A percentile compares a stretch with the other conserved stretches of the same genome.
phyloP scores from a whole-genome alignment of 2,888 invertebrate species.

The Plagodis dolabraria region DNA sequence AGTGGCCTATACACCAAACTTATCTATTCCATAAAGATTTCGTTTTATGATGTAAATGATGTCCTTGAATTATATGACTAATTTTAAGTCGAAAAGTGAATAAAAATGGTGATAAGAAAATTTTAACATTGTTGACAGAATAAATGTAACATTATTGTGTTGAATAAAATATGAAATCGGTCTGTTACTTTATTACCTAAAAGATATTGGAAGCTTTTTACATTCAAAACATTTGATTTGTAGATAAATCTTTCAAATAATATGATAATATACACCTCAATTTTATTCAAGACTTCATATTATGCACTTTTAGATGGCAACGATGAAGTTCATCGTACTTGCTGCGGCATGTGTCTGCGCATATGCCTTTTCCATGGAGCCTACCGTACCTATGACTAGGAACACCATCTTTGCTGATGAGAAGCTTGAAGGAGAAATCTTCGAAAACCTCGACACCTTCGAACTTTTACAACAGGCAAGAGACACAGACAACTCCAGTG shows the following conservation, averaged over 20 bases:
- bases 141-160: too few relatives aligned
- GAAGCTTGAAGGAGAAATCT: constrained; percentile 62
- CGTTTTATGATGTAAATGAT: constrained; percentile 1
- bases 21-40: constrained; percentile 6
- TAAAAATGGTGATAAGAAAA: too few relatives aligned
- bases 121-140: too few relatives aligned
- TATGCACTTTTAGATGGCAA: constrained; percentile 64
- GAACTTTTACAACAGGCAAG: constrained; percentile 20
- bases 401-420: constrained; percentile 75
- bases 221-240: too few relatives aligned
- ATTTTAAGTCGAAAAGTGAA: too few relatives aligned
- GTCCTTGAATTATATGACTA: not conserved
- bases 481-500: constrained; percentile 36
- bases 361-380: constrained; percentile 48
- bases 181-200: too few relatives aligned
- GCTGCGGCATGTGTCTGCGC: constrained; percentile 50
- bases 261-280: too few relatives aligned
- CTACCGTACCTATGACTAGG: constrained; percentile 45
- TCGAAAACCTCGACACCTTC: constrained; percentile 54
- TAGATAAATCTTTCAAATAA: too few relatives aligned
- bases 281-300: not conserved
- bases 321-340: constrained; percentile 52
- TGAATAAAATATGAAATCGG: too few relatives aligned
- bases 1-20: constrained; percentile 2
- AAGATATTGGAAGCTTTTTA: too few relatives aligned